Evolutionary conservation across 2,113 vertebrate genomes (phyloP), one percentile per base, ranked within the genome.

Genomic region (Osmerus eperlanus): DNA sequence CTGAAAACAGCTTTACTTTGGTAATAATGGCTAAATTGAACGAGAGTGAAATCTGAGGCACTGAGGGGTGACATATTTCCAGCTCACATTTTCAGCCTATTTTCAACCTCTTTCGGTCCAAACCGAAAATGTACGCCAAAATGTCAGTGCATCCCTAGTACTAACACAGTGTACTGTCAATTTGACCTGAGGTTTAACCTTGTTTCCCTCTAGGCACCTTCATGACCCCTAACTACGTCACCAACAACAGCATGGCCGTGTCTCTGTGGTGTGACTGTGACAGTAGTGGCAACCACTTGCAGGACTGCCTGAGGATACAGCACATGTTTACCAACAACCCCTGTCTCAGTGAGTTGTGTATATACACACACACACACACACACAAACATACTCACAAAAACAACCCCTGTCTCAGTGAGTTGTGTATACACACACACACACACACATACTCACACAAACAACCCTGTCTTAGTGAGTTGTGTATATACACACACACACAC

Each of bases 221-320:
- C 72, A 94, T 98, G 94, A 99, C 97, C 5, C 96, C 97, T 65
- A 99, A 99, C 91, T 99, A 97, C 28, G 66, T 97, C 84, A 95
- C 92, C 73, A 97, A 95, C 81, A 87, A 88, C 87, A 98, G 93
- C 2, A 86, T 88, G 61, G 93, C 94, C 0, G 91, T 97, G 71
- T 93, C 96, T 1, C 88, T 97, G 84, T 96, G 94, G 94, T 99
- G 97, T 41, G 94, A 92, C 3, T 99, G 97, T 81, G 91, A 94
- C 67, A 95, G 93, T 81, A 98, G 95, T 0, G 96, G 96, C 53
- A 98, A 98, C 78, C 90, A 94, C 83, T 94, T 93, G 87, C 94
- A 95, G 70, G 94, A 97, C 18, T 99, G 97, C 76, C 93, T 96
- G 69, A 89, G 83, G 61, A 91, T 97, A 75, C 90, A 95, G n/a